A percentile compares a stretch with the other conserved stretches of the same genome.
Evolutionary conservation across 2,113 vertebrate species (phyloP).

Genomic region (Recurvirostra avosetta): DNA sequence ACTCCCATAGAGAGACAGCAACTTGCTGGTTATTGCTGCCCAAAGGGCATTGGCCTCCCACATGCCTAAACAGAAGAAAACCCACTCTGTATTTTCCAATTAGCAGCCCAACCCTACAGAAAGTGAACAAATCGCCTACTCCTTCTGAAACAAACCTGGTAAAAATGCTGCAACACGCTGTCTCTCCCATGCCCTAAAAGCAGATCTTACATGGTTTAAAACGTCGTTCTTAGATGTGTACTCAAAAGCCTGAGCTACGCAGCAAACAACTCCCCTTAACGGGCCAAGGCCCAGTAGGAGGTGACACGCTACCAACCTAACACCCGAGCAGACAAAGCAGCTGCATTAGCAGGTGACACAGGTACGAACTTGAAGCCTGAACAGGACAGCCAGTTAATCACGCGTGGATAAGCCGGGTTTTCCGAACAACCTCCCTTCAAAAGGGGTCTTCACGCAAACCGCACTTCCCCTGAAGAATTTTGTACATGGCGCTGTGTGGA

Average conservation of each 20-base stretch:
- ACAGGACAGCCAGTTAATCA: neutral
- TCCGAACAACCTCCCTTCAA: no score
- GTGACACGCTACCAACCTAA: no score
- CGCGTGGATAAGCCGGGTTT: accelerated
- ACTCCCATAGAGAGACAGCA: neutral
- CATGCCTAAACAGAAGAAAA: neutral
- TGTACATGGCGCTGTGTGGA: accelerated
- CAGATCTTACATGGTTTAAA: neutral
- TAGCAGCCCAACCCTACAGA: neutral
- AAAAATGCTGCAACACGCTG: neutral
- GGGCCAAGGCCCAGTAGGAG: neutral
- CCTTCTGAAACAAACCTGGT: neutral
- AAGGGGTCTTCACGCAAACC: no score
- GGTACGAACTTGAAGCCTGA: neutral
- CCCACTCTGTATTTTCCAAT: neutral
- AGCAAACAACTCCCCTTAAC: accelerated
- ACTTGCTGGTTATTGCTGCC: neutral
- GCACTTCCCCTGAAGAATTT: accelerated
- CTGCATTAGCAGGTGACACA: accelerated
- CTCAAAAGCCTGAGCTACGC: accelerated
- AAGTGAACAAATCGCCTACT: neutral
- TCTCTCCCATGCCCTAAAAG: neutral
- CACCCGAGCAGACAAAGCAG: no score
- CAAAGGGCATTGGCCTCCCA: neutral
- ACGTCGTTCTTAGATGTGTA: accelerated